These are phyloP conservation scores for Crocuta crocuta DNA, from an alignment of 2,113 vertebrate genomes.

Conservation along the genomic window DNA sequence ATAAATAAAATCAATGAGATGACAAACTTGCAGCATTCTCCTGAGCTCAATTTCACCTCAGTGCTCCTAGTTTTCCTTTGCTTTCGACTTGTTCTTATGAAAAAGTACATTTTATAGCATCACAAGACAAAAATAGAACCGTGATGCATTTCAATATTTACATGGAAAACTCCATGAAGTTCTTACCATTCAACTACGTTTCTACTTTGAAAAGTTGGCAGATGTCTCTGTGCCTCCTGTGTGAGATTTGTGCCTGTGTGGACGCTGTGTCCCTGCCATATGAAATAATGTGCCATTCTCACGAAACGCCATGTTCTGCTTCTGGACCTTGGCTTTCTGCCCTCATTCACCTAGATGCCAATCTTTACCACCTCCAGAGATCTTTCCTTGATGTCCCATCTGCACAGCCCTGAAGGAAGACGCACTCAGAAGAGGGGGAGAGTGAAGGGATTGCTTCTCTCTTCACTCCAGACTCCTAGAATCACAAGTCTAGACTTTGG, in stretches of 20 bases:
- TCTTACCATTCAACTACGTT: not conserved
- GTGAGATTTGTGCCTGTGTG: not conserved
- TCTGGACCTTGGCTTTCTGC: not conserved
- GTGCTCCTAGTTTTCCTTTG: not conserved
- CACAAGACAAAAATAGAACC: not conserved
- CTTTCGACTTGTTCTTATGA: not conserved
- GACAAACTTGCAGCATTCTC: not conserved
- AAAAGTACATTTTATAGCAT: not conserved
- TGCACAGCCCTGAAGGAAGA: not conserved
- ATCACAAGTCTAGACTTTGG: too few relatives aligned
- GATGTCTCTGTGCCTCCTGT: too few relatives aligned
- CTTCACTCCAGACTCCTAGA: not conserved
- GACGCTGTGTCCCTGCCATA: not conserved
- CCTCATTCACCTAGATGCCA: not conserved
- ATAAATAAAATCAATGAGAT: not conserved
- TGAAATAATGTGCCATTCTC: not conserved
- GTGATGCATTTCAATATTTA: not conserved
- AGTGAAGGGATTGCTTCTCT: not conserved
- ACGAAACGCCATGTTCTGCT: not conserved
- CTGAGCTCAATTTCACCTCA: not conserved
- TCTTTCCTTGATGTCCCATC: not conserved
- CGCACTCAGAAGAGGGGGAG: not conserved
- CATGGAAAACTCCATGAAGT: not conserved
- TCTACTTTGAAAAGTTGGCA: not conserved
- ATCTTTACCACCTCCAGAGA: not conserved